Base-by-base conservation (phyloP, 2,888 invertebrate genomes). In the Phalera bucephala region DNA sequence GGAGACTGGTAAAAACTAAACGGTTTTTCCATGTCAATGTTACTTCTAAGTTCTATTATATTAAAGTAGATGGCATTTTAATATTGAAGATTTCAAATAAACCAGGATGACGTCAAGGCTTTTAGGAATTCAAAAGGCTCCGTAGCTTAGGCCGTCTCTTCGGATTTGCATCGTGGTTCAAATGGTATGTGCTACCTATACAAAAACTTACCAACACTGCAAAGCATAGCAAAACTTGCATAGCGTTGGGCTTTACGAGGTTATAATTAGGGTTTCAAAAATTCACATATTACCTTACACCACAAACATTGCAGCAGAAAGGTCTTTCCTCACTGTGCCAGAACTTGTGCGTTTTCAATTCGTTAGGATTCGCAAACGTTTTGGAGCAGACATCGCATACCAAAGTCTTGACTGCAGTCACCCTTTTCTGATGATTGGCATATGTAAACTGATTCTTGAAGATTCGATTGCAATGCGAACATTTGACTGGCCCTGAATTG, bases 291-390 rank as follows among this genome's bases (percentile, higher is more conserved):
- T 36, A 57, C 57, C 42, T 61, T 2, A 36, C 25, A 0, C 65
- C 69, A 36, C 81, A 82, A 0, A 65, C 23, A 14, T 68, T 46
- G 38, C 81, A 82, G 0, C 30, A 36, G 26, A 52, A 58, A 0
- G 80, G 80, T 8, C 68, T 50, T 8, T 69, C 67, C 0, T 62
- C 65, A 1, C 61, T 60, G 31, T 82, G 81, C 66, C 64, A 72
- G 26, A 68, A 58, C 63, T 65, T 60, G 27, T 81, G 81, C 1
- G 28, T 25, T n/a, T 60, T 64, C n/a, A 80, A 52, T 0, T 29
- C 15, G 1, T 40, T 36, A 1, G 45, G 38, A 0, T 45, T 34
- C 1, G 48, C 20, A 36, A 58, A 81, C 1, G 36, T 45, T 39
- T 73, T 78, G 0, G 57, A 53, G 36, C 81, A 82, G 1, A 70